phyloP scores from a whole-genome alignment of 2,113 vertebrate species.

The Erythrocebus patas region DNA sequence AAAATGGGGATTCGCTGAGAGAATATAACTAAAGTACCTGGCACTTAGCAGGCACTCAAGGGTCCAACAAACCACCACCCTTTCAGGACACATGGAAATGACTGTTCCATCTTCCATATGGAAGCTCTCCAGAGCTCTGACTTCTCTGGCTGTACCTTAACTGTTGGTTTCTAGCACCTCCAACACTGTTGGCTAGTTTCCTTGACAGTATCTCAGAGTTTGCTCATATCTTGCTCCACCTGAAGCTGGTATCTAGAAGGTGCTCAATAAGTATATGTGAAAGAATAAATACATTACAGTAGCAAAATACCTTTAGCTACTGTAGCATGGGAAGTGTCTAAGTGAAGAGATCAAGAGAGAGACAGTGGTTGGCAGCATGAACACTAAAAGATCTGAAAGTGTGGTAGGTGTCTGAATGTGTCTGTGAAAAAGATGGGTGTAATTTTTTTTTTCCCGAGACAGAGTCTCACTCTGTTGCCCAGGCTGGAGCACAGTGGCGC shows the following conservation, averaged over 20 bases:
- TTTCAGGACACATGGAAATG: no score
- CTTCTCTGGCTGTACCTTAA: background rate
- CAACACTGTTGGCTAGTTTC: background rate
- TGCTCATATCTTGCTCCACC: background rate
- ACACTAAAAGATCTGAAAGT: background rate
- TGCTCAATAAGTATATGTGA: background rate
- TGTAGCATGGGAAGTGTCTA: background rate
- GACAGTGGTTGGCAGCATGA: background rate
- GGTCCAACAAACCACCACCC: background rate
- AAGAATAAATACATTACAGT: background rate
- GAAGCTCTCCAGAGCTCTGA: background rate
- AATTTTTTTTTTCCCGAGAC: background rate
- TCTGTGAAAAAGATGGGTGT: background rate
- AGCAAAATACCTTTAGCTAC: background rate
- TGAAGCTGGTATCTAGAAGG: background rate
- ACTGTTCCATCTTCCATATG: background rate
- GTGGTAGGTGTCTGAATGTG: background rate
- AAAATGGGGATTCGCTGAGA: background rate
- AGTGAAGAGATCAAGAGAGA: background rate
- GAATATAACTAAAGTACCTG: background rate
- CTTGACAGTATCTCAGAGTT: background rate
- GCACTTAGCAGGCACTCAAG: background rate
- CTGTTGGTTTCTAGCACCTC: background rate
- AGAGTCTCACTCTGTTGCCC: no score
- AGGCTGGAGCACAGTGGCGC: no score